Base-by-base conservation (phyloP, 2,113 vertebrate species). In the Scalopus aquaticus region DNA sequence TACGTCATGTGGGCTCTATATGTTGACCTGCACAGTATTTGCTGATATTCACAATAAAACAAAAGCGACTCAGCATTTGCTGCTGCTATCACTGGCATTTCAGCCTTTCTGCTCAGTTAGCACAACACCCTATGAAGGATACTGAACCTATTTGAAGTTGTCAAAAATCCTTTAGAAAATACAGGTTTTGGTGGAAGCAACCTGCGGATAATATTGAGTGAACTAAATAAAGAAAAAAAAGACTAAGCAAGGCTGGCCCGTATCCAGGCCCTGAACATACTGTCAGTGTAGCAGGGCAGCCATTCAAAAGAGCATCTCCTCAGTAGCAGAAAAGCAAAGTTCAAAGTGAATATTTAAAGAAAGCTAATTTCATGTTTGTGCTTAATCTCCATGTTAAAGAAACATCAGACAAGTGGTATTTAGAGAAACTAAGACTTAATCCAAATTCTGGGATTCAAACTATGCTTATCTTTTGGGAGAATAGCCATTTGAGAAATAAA, bases 121-220 rank as follows among this genome's bases (percentile, higher is more conserved):
- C 96, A 96, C 58, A 95, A 96, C 93, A 97, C 98, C 92, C 95
- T 96, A 93, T 91, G 96, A 92, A 97, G 97, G 97, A 77, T 92
- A 97, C 12, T 80, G 78, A 97, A 97, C 67, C 72, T 90, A 96
- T 97, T 97, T 97, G 89, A 98, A 96, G 95, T 96, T 96, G 96
- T 97, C 96, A 96, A 96, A 93, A 97, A 97, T 95, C 95, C 74
- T 94, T 97, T 90, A 93, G 88, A 97, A 98, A 95, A 91, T 39
- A 91, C 5, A 35, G 37, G 65, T 84, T 96, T 96, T 44, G 42
- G 87, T 91, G 76, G 90, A 92, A 97, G 76, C 77, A 98, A 95
- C 58, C 96, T 97, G 97, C 97, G 97, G 97, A 77, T 96, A 98
- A 97, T 91, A 96, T 51, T 74, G 97, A 97, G 86, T 67, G 88